These are phyloP conservation scores for Cephalotes varians DNA, from an alignment of 2,888 invertebrate genomes.

Conservation along the genomic window DNA sequence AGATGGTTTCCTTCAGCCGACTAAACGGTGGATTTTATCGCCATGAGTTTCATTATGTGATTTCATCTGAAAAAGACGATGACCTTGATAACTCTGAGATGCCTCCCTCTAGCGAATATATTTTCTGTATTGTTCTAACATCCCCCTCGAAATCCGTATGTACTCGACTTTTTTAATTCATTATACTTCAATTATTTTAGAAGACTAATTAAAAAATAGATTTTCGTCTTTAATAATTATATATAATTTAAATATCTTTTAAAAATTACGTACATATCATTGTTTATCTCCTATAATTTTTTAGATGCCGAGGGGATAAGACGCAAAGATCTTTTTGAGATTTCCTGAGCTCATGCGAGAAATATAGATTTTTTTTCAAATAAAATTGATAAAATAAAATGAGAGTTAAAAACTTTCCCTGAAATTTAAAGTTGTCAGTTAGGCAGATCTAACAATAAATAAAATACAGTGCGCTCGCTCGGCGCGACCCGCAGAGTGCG, in stretches of 20 bases:
- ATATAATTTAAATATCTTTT: conserved; percentile 1
- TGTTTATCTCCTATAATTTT: neutral
- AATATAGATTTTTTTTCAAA: neutral
- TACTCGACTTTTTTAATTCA: neutral
- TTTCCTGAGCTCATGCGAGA: neutral
- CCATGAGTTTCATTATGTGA: neutral
- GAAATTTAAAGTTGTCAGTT: neutral
- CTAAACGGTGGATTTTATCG: neutral
- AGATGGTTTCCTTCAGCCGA: neutral
- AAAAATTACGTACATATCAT: neutral
- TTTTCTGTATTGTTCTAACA: neutral
- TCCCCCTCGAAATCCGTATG: neutral
- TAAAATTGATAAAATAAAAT: neutral
- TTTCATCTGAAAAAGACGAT: too few relatives aligned
- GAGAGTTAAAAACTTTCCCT: neutral
- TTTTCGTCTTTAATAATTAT: neutral
- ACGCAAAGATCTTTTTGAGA: neutral
- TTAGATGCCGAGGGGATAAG: neutral
- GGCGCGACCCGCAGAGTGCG: conserved; percentile 56
- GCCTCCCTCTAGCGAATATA: neutral
- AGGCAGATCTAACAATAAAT: neutral
- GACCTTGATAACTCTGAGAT: neutral
- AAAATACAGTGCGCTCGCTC: neutral
- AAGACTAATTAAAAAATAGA: neutral
- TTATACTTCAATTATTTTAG: neutral